Evolutionary conservation across 1,140 invertebrate genomes (phyloP).

Genomic region (Arctopsyche grandis): DNA sequence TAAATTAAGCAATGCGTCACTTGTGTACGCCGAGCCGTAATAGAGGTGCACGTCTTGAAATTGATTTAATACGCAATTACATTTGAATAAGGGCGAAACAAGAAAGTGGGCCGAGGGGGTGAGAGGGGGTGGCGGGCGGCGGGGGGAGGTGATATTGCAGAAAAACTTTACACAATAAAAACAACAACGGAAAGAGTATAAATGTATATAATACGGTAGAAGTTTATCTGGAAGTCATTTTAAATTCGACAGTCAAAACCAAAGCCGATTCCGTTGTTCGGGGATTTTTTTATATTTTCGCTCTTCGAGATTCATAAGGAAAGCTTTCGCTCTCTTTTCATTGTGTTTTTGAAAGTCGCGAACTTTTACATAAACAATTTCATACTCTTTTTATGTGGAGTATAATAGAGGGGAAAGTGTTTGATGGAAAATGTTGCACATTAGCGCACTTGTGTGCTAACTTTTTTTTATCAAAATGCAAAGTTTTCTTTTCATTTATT

Average conservation of each 20-base stretch:
- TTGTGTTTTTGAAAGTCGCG: too few relatives aligned
- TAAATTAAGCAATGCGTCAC: slow-evolving; percentile 19
- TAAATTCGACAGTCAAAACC: background rate
- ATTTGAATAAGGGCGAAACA: slow-evolving; percentile 12
- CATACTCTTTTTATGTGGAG: too few relatives aligned
- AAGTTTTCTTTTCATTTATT: too few relatives aligned
- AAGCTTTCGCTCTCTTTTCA: too few relatives aligned
- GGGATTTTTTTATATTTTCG: too few relatives aligned
- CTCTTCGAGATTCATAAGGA: too few relatives aligned
- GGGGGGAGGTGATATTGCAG: background rate
- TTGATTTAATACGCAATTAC: slow-evolving; percentile 32
- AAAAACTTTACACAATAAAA: slow-evolving; percentile 4
- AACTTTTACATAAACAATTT: too few relatives aligned
- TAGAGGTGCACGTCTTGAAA: slow-evolving; percentile 11
- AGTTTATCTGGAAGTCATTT: background rate
- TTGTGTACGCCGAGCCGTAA: background rate
- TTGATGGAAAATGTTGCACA: too few relatives aligned
- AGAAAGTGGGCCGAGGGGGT: background rate
- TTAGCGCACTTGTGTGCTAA: too few relatives aligned
- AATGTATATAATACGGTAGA: background rate
- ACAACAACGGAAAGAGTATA: background rate
- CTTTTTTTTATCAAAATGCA: too few relatives aligned
- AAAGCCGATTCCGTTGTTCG: background rate
- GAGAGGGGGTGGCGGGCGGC: background rate
- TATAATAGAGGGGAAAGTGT: too few relatives aligned